A percentile compares a stretch with the other conserved stretches of the same genome.
phyloP scores from a whole-genome alignment of 2,113 vertebrate species.

The Gnathonemus echidnorhynchus region DNA sequence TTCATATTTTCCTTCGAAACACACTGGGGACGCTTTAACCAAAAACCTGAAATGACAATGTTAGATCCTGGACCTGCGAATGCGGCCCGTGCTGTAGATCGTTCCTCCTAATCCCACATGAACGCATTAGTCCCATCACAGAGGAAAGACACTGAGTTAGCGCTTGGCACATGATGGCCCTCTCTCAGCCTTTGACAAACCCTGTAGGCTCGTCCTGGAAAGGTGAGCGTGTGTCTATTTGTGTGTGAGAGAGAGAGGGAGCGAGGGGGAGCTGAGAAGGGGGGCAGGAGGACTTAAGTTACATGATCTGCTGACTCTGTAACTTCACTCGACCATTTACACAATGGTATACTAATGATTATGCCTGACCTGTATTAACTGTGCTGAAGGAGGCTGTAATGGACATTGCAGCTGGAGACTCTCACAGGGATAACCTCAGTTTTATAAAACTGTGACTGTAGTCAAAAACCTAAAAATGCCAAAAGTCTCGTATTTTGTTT shows the following conservation, averaged over 20 bases:
- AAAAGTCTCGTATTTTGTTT: background rate
- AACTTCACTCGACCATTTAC: constrained; percentile 41
- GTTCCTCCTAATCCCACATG: background rate
- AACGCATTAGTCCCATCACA: background rate
- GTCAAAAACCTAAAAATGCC: background rate
- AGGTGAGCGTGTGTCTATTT: background rate
- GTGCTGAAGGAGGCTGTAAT: background rate
- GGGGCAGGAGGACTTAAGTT: constrained; percentile 54
- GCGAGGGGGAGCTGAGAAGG: background rate
- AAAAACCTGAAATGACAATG: background rate
- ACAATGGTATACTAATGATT: constrained; percentile 51
- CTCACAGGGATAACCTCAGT: background rate
- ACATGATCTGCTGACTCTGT: constrained; percentile 55
- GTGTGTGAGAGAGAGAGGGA: background rate
- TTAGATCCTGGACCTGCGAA: background rate
- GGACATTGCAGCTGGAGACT: background rate
- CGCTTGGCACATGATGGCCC: constrained; percentile 44
- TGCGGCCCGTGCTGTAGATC: background rate
- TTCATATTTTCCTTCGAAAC: background rate
- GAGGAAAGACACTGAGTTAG: background rate
- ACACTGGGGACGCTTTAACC: background rate
- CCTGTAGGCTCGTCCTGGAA: constrained; percentile 50
- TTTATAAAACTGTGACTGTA: background rate
- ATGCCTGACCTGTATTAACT: constrained; percentile 15
- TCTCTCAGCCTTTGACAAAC: constrained; percentile 50